Evolutionary conservation across 1,140 invertebrate species (phyloP), one percentile per base, ranked within the genome.

Genomic region (Homalodisca vitripennis): DNA sequence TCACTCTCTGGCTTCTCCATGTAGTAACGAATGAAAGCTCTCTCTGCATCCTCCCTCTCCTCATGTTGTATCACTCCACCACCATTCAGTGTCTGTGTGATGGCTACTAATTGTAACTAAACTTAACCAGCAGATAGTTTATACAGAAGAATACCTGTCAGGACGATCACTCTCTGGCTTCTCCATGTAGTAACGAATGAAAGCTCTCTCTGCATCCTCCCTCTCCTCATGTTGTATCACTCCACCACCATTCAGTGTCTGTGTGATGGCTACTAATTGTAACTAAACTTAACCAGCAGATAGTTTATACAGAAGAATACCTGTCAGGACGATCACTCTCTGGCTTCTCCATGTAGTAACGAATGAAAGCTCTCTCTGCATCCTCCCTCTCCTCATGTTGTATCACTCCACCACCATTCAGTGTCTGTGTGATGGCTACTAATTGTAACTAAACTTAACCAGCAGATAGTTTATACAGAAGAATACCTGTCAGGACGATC

Each of bases 131-230:
- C n/a, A n/a, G n/a, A n/a, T n/a, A n/a, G n/a, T n/a, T n/a, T n/a
- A n/a, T n/a, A n/a, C n/a, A n/a, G n/a, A n/a, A n/a, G n/a, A n/a
- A n/a, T 77, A 89, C 88, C 89, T 88, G 73, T 89, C 86, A 13
- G 92, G 92, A 24, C 89, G 82, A 73, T 93, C 90, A 34, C 84
- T 85, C 82, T 92, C 90, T 26, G 90, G 87, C 75, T 91, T 91
- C 76, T 94, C 90, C 89, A 95, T 92, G 78, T 93, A 95, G 78
- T 93, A 91, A 62, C 95, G 84, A 72, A 98, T 93, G 80, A 97
- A 97, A 73, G 93, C 93, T 68, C 94, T 83, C 78, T 98, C 94
- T 20, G 94, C 91, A 76, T 94, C 92, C 79, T 95, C 92, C 68
- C 94, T 84, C 78, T 97, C 94, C 74, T 93, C 89, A 0, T 84